Percentiles rank a stretch among this genome's conserved stretches.
These are phyloP conservation scores for Gobio gobio DNA, from an alignment of 2,113 vertebrate species.

Conservation along the genomic window DNA sequence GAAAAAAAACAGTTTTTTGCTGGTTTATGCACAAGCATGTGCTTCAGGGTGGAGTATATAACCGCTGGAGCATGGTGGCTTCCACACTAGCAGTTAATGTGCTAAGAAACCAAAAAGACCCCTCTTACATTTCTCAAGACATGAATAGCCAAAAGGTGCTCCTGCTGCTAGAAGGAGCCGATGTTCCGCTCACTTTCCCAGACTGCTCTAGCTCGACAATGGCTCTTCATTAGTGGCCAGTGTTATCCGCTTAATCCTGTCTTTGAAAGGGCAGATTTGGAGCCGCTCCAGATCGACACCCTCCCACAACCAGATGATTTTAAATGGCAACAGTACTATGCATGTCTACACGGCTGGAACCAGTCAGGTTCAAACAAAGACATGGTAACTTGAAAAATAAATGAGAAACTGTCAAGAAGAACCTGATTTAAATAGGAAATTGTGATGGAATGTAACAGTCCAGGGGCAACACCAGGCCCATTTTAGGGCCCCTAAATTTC, in stretches of 20 bases:
- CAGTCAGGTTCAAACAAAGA: slow-evolving; percentile 21
- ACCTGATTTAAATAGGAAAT: not conserved
- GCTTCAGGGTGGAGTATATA: not conserved
- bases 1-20: too few relatives aligned
- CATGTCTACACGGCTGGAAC: not conserved
- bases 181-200: slow-evolving; percentile 53
- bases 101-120: slow-evolving; percentile 5
- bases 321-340: slow-evolving; percentile 29
- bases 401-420: not conserved
- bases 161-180: slow-evolving; percentile 24
- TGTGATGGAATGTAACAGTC: not conserved
- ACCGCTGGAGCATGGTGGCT: not conserved
- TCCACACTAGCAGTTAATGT: slow-evolving; percentile 7
- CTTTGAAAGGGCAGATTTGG: slow-evolving; percentile 54
- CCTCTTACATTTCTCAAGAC: slow-evolving; percentile 32
- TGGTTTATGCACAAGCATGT: not conserved
- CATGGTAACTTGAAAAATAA: not conserved
- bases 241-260: slow-evolving; percentile 64
- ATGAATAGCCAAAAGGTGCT: not conserved
- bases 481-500: too few relatives aligned
- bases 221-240: slow-evolving; percentile 53
- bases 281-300: slow-evolving; percentile 48
- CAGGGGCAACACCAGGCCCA: too few relatives aligned
- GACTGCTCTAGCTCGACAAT: slow-evolving; percentile 40
- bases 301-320: slow-evolving; percentile 39